Base-by-base conservation (phyloP, 2,113 vertebrate species). In the Myxocyprinus asiaticus region DNA sequence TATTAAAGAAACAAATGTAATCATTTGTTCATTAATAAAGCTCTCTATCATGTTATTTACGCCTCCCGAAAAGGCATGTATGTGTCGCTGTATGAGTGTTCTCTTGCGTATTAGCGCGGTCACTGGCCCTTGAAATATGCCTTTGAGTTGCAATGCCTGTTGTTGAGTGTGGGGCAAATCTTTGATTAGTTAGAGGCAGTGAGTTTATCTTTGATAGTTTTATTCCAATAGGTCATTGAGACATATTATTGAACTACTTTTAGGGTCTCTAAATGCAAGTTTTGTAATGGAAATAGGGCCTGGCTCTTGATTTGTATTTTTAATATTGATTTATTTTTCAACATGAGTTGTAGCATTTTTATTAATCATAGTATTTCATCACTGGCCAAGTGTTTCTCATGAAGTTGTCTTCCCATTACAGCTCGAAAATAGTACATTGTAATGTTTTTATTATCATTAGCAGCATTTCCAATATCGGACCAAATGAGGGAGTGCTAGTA, bases 141-240 rank as follows among this genome's bases (percentile, higher is more conserved):
- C 48, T 43, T 44, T 65, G 73, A 76, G 22, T 14, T 42, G 17
- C 8, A 4, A 4, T 53, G 73, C 74, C 74, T 76, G 62, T 55
- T 76, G 62, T 61, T 51, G 74, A 55, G 5, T 76, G 8, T 65
- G 5, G 47, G 61, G 47, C 43, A 47, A 53, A 65, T 64, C 22
- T 55, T 3, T 9, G 22, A n/a, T 65, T 65, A 55, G 55, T 44
- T n/a, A 15, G 61, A 53, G 17, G 10, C 73, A 51, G 11, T 15
- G 72, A 76, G 56, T 74, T 74, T 47, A 14, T 74, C 58, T 50
- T 33, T 9, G 45, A 62, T n/a, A 73, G 15, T 74, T 50, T 62
- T 33, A 47, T 50, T 62, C 45, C 9, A 50, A 15, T 9, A 74
- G 44, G 56, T 74, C 58, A 62, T 22, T 74, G n/a, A 14, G 58